Evolutionary conservation across 2,113 vertebrate genomes (phyloP).

Genomic region (Myiopsitta monachus): DNA sequence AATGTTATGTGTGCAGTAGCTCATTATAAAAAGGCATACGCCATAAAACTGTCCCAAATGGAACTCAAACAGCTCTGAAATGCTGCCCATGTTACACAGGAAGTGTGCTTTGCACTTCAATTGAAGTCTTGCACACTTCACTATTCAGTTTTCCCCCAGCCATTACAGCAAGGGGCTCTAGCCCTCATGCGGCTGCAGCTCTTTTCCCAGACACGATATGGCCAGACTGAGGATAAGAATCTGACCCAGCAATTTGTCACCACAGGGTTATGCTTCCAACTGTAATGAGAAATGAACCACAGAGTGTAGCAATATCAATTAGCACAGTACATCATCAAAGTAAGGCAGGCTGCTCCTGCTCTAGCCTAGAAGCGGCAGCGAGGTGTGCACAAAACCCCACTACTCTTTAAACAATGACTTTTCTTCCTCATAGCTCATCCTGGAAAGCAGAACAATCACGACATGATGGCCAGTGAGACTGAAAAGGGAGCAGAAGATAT

Average conservation of each 20-base stretch:
- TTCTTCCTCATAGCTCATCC: neutral
- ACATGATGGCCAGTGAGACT: neutral
- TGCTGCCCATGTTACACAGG: neutral
- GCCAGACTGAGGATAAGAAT: neutral
- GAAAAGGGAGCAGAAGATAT: neutral
- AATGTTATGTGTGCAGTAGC: neutral
- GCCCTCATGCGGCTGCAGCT: neutral
- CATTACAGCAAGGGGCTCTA: neutral
- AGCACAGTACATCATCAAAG: neutral
- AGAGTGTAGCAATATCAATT: neutral
- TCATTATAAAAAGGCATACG: neutral
- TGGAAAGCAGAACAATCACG: neutral
- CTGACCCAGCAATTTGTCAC: neutral
- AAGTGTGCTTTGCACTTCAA: neutral
- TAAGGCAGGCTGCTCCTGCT: neutral
- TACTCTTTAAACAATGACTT: neutral
- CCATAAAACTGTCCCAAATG: neutral
- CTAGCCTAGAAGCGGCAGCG: neutral
- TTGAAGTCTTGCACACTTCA: neutral
- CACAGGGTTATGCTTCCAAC: neutral
- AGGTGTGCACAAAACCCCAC: neutral
- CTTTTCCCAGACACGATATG: neutral
- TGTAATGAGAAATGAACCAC: neutral
- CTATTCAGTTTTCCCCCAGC: neutral
- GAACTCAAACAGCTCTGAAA: neutral